phyloP scores from a whole-genome alignment of 2,113 vertebrate species.

The Ibidorhyncha struthersii region DNA sequence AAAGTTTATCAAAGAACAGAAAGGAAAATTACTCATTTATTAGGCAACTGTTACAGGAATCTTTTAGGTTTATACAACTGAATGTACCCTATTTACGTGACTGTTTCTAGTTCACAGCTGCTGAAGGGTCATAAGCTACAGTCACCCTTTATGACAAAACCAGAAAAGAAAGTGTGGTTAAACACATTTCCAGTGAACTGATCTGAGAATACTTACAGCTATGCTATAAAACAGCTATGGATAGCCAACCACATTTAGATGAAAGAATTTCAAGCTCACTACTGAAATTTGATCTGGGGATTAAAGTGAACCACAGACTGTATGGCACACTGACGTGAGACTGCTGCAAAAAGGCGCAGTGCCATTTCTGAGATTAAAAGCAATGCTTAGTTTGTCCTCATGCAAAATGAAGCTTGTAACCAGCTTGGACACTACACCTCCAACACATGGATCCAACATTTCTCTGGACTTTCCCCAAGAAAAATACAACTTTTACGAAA shows the following conservation, averaged over 20 bases:
- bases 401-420: background rate
- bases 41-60: background rate
- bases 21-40: background rate
- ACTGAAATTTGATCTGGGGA: background rate
- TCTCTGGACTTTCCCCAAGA: background rate
- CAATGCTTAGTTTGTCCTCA: background rate
- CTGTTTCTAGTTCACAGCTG: background rate
- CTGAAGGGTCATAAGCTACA: background rate
- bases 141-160: background rate
- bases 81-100: background rate
- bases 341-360: background rate
- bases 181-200: constrained; percentile 1
- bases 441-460: background rate
- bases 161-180: background rate
- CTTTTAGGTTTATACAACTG: background rate
- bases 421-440: background rate
- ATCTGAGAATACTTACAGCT: background rate
- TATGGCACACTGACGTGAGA: background rate
- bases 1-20: background rate
- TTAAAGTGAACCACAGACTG: background rate
- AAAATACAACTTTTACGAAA: background rate
- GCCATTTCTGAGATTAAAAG: background rate
- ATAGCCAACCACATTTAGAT: background rate
- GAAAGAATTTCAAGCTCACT: background rate
- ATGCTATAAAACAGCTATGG: background rate